Percentiles rank a stretch among this genome's conserved stretches.
phyloP scores from a whole-genome alignment of 1,140 invertebrate species.

The Neoseiulus cucumeris region DNA sequence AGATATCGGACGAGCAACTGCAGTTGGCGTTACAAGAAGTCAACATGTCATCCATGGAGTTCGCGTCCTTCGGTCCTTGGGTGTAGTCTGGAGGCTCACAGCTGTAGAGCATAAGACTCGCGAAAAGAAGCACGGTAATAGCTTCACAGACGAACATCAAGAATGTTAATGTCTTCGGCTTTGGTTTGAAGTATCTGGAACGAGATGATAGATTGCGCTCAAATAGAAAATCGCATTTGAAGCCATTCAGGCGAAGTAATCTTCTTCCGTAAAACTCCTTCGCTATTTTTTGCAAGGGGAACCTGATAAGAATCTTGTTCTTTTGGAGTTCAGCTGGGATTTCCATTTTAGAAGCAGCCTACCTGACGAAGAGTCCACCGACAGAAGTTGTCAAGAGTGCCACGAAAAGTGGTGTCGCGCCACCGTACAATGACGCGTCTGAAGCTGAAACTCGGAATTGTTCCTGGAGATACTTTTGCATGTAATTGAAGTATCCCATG shows the following conservation, averaged over 20 bases:
- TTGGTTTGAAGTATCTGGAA: slow-evolving; percentile 33
- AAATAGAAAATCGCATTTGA: background rate
- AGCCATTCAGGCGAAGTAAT: background rate
- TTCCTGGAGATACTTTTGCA: slow-evolving; percentile 52
- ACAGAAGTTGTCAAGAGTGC: background rate
- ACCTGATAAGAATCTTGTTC: background rate
- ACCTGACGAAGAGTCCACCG: background rate
- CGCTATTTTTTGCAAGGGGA: background rate
- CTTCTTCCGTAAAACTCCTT: no score
- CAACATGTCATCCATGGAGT: background rate
- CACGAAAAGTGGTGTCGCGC: background rate
- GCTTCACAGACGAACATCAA: slow-evolving; percentile 9
- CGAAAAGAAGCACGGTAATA: slow-evolving; percentile 10
- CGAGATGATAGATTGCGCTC: slow-evolving; percentile 23
- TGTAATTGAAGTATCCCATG: slow-evolving; percentile 50
- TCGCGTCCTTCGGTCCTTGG: background rate
- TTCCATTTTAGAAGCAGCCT: no score
- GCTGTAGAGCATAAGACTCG: slow-evolving; percentile 21
- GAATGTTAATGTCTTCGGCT: background rate
- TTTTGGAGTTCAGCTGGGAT: no score
- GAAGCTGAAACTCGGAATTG: slow-evolving; percentile 50
- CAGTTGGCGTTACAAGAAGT: slow-evolving; percentile 15
- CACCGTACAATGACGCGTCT: slow-evolving; percentile 32
- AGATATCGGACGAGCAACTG: slow-evolving; percentile 17
- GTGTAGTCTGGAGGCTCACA: background rate